Base-by-base conservation (phyloP, 2,797 vertebrate species). In the Parauchenoglanis ngamensis region DNA sequence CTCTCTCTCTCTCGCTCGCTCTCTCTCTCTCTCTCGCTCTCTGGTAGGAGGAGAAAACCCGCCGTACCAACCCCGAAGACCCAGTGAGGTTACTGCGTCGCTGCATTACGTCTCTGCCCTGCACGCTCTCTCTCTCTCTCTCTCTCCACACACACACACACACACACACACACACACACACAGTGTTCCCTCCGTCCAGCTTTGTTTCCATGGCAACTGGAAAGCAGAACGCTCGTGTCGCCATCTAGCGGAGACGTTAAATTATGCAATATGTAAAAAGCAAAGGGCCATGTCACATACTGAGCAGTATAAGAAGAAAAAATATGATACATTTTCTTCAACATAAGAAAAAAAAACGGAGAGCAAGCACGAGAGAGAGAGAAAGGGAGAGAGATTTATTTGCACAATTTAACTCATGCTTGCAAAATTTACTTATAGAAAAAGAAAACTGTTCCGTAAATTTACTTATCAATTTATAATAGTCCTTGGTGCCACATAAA, bases 151-250 rank as follows among this genome's bases (percentile, higher is more conserved):
- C 35, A 40, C 35, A 40, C 35, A 40, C 35, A 40, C 35, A 40
- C 35, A 40, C 35, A 40, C 35, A 40, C 35, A 40, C 35, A 40
- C 35, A 40, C 35, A 10, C 79, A 21, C 52, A 25, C 56, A 25
- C 54, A 23, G 78, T 40, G 79, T 81, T 81, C 40, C 12, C 35
- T 10, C 40, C 0, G 35, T 63, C 40, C 57, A 8, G 40, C 35
- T 23, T n/a, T 81, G 78, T 81, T 81, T 46, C 78, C 57, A 63
- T 81, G 57, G 57, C 56, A 81, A 81, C 78, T 46, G 35, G 57
- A 5, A 61, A 63, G 35, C 35, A 63, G 35, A 44, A 63, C 23
- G 15, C 78, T 3, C 11, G 35, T 81, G 35, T 81, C 78, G 35
- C 78, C 78, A 46, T 46, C 78, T 63, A 28, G 35, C 2, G 78